Evolutionary conservation across 2,113 vertebrate genomes (phyloP).

Genomic region (Pungitius pungitius): DNA sequence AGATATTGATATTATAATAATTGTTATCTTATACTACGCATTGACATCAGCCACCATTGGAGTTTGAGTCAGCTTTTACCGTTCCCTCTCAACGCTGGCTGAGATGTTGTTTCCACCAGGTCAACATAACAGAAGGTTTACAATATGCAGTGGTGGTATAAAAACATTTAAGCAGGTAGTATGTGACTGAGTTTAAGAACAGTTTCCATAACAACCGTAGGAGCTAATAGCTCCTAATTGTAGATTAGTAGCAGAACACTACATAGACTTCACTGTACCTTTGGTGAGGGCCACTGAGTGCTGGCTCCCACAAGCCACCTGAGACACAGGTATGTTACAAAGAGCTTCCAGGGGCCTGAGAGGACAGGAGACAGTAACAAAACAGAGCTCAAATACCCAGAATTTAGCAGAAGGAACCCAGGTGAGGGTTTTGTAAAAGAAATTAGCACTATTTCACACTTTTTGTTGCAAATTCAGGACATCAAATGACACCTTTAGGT

Average conservation of each 20-base stretch:
- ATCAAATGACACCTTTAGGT: not conserved
- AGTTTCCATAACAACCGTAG: not conserved
- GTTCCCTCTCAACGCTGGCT: not conserved
- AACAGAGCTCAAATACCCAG: not conserved
- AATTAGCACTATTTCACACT: not conserved
- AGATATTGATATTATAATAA: not conserved
- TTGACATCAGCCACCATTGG: not conserved
- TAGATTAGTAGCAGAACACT: not conserved
- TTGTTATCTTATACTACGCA: not conserved
- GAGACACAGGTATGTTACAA: conserved; percentile 52
- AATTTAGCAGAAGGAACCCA: not conserved
- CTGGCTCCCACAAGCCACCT: conserved; percentile 79
- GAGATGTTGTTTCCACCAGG: not conserved
- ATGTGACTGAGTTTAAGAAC: not conserved
- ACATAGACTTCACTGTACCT: conserved; percentile 66
- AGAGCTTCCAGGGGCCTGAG: conserved; percentile 69
- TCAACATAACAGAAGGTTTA: not conserved
- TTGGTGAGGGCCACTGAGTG: conserved; percentile 78
- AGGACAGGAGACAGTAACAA: not conserved
- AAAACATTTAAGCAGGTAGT: not conserved
- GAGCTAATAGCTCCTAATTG: not conserved
- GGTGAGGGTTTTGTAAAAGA: not conserved
- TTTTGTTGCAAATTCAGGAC: not conserved
- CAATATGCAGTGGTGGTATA: not conserved
- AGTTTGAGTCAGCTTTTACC: not conserved